Evolutionary conservation across 1,140 invertebrate species (phyloP), one percentile per base, ranked within the genome.

Genomic region (Dermatophagoides farinae): DNA sequence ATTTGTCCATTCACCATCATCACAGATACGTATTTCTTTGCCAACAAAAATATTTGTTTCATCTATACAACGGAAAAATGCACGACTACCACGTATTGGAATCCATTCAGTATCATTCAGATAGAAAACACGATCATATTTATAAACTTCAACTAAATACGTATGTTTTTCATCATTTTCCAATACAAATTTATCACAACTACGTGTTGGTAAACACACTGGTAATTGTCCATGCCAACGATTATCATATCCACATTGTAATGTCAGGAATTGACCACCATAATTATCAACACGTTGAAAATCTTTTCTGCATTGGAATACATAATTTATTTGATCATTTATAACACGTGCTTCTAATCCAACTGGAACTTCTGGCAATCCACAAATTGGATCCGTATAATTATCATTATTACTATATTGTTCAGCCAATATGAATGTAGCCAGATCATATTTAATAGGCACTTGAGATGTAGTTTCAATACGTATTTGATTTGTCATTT

Each of bases 11-110:
- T 60, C 43, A 12, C 58, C 58, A 40, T 60, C 58, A 38, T 47
- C 23, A 60, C 58, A 60, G 6, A 60, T 25, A 49, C 58, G 25
- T 22, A 60, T 47, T n/a, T 60, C 58, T 31, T 60, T 60, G 1
- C 58, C 58, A 6, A 60, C 46, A 49, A 60, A 60, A 47, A 60
- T 60, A 18, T 60, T 43, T 10, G 46, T 60, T 37, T 60, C 58
- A 60, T 49, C 44, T 50, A 50, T 60, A 25, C 58, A 60, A 14
- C 46, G 18, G 20, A 60, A 60, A 22, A 47, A 50, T 22, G 58
- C 58, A 41, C 44, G 14, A 12, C 50, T 23, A 11, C 58, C 58
- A 16, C 16, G 14, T n/a, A 60, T 51, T 4, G 58, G 25, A 4
- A 60, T 38, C 58, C 58, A 60, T 1, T 49, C 43, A 11, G 20